Percentiles rank a stretch among this genome's conserved stretches.
Conservation (phyloP, 2,113 vertebrate species). For the Pluvianellus socialis region DNA sequence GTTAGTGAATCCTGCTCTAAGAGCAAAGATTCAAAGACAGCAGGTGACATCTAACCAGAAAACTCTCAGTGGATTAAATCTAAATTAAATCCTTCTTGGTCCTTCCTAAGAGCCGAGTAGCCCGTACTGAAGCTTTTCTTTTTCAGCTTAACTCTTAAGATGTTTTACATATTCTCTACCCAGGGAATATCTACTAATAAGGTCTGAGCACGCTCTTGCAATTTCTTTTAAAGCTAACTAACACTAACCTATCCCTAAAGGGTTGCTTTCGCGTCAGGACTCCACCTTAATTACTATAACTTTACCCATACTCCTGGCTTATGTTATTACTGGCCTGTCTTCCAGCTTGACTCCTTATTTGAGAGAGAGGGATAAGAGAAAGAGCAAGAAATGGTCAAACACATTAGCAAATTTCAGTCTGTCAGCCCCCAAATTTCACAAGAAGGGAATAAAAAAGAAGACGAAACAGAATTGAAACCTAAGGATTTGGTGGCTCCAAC, state of each 20-base stretch:
- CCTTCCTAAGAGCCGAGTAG: not conserved
- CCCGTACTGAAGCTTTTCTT: not conserved
- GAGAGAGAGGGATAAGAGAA: not conserved
- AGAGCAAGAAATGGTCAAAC: not conserved
- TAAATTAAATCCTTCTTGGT: not conserved
- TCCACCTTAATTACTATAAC: slow-evolving; percentile 10
- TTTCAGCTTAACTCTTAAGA: slow-evolving; percentile 3
- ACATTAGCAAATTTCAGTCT: not conserved
- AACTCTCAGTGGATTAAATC: not conserved
- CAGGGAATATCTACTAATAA: slow-evolving; percentile 5
- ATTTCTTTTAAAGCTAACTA: slow-evolving; percentile 40
- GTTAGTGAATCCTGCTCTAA: not conserved
- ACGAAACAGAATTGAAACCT: not conserved
- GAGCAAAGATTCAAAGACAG: not conserved
- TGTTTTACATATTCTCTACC: not conserved
- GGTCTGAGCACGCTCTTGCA: not conserved
- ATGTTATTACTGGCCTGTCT: not conserved
- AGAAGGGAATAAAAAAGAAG: not conserved
- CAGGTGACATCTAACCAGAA: not conserved
- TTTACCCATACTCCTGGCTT: not conserved
- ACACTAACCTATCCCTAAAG: not conserved
- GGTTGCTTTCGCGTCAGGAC: not conserved
- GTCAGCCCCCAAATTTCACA: not conserved
- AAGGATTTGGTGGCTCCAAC: not conserved
- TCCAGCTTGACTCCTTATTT: not conserved